phyloP scores from a whole-genome alignment of 2,888 invertebrate species.

The Rhagonycha fulva region DNA sequence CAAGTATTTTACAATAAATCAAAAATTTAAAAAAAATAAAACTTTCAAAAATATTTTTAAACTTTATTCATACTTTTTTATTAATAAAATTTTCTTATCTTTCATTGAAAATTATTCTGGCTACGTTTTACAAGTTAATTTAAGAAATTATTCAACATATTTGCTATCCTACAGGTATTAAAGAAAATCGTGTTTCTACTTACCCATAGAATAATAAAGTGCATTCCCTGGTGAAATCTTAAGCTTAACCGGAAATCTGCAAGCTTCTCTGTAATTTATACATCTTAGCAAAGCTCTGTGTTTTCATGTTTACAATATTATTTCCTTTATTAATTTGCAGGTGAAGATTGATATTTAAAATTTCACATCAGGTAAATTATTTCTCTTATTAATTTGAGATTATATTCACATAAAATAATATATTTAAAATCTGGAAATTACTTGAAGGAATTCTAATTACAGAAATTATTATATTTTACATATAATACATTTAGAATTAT shows the following conservation, averaged over 20 bases:
- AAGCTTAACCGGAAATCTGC: slow-evolving; percentile 25
- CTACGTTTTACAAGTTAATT: not conserved
- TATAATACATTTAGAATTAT: too few relatives aligned
- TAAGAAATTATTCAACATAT: not conserved
- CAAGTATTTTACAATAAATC: not conserved
- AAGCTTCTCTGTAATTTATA: slow-evolving; percentile 25
- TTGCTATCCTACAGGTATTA: slow-evolving; percentile 10
- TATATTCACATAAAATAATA: not conserved
- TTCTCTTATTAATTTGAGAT: slow-evolving; percentile 13
- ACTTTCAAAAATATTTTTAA: not conserved
- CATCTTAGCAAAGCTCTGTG: slow-evolving; percentile 17
- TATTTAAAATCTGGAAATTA: not conserved
- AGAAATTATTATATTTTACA: too few relatives aligned
- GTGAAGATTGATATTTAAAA: slow-evolving; percentile 23
- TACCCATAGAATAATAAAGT: slow-evolving; percentile 24
- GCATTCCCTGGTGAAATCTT: slow-evolving; percentile 21
- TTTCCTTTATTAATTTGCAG: slow-evolving; percentile 26
- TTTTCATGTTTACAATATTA: slow-evolving; percentile 23
- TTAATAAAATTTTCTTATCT: not conserved
- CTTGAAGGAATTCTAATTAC: not conserved
- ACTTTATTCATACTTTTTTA: not conserved
- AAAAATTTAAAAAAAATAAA: not conserved
- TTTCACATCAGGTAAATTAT: slow-evolving; percentile 16
- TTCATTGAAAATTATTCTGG: not conserved
- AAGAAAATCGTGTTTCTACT: slow-evolving; percentile 20